A percentile compares a stretch with the other conserved stretches of the same genome.
These are phyloP conservation scores for Hypanus sabinus DNA, from an alignment of 2,113 vertebrate genomes.

Conservation along the genomic window DNA sequence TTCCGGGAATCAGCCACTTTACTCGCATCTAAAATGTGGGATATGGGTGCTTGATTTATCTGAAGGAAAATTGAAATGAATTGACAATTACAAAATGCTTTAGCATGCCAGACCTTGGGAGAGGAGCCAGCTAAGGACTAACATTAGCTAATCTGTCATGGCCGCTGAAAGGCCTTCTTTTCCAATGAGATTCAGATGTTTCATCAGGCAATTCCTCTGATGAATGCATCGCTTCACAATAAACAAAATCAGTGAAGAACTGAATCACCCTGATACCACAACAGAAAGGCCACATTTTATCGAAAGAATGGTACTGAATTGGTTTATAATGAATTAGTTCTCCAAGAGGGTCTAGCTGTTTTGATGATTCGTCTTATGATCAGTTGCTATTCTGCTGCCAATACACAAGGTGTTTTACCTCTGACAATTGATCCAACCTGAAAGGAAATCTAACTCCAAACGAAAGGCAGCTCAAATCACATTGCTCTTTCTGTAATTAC, in stretches of 20 bases:
- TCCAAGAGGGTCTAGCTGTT: not conserved
- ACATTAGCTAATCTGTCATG: not conserved
- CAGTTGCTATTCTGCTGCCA: not conserved
- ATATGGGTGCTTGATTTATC: not conserved
- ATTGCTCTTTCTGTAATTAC: not conserved
- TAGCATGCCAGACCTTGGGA: too few species aligned
- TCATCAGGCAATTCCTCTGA: not conserved
- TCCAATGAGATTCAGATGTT: constrained; percentile 20
- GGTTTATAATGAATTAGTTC: not conserved
- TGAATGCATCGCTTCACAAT: not conserved
- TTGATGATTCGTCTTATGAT: not conserved
- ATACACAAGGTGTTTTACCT: not conserved
- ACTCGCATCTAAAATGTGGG: not conserved
- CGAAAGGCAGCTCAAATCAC: not conserved
- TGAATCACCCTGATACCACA: constrained; percentile 9
- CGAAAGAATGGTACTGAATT: not conserved
- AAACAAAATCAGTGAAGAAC: not conserved
- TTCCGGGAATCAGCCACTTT: not conserved
- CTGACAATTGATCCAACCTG: not conserved
- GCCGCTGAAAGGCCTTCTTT: not conserved
- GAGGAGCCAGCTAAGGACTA: too few species aligned
- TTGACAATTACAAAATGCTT: not conserved
- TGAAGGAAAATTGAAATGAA: not conserved
- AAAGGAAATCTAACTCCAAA: not conserved
- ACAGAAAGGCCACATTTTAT: not conserved